Conservation (phyloP, 92 coral and sea anemone species). For the Scolanthus callimorphus region DNA sequence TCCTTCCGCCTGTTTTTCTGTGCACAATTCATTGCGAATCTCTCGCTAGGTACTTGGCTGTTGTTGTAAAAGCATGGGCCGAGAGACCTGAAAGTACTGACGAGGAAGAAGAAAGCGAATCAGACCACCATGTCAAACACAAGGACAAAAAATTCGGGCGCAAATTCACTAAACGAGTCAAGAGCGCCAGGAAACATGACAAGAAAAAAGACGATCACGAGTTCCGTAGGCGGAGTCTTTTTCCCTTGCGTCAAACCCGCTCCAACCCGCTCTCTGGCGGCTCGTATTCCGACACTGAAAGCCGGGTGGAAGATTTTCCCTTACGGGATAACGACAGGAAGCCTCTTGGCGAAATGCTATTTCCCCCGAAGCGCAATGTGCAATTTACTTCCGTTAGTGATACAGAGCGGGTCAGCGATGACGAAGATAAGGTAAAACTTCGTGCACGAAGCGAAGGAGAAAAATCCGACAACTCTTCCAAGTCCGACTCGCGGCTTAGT, state of each 20-base stretch:
- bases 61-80: conserved; percentile 96
- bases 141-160: conserved; percentile 42
- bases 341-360: background rate
- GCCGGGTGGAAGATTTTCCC: conserved; percentile 11
- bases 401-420: conserved; percentile 1
- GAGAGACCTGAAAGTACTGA: conserved; percentile 86
- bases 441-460: background rate
- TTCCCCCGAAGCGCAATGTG: background rate
- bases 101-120: conserved; percentile 68
- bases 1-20: no score
- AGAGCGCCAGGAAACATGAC: conserved; percentile 16
- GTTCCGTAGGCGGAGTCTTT: conserved; percentile 16
- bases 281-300: conserved; percentile 43
- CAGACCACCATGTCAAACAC: conserved; percentile 27
- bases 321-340: background rate
- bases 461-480: background rate
- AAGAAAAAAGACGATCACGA: background rate
- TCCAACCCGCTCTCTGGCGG: conserved; percentile 20
- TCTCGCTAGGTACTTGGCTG: conserved; percentile 86
- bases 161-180: conserved; percentile 51
- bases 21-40: no score
- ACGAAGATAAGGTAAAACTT: background rate
- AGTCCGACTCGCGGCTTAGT: background rate
- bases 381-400: conserved; percentile 14
- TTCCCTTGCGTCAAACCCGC: conserved; percentile 11